Conservation (phyloP, 2,113 vertebrate genomes). For the Suncus etruscus region DNA sequence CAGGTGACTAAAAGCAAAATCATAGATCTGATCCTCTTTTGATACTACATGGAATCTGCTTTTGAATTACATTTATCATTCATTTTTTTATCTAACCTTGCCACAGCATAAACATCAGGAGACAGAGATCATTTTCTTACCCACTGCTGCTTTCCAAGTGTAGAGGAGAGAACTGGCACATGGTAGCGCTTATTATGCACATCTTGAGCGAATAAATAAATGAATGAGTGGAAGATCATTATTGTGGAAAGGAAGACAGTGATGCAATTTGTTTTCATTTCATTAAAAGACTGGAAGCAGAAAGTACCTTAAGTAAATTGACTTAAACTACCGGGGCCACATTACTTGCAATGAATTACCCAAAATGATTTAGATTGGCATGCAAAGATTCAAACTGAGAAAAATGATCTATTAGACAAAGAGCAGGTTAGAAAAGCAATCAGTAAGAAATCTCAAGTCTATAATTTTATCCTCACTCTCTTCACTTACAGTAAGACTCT, state of each 20-base stretch:
- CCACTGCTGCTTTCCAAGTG: neutral
- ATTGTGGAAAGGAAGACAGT: constrained; percentile 16
- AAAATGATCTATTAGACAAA: neutral
- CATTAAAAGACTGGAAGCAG: constrained; percentile 26
- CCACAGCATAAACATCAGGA: neutral
- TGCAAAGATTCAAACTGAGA: constrained; percentile 24
- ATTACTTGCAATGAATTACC: neutral
- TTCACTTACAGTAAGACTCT: neutral
- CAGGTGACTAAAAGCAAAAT: constrained; percentile 1
- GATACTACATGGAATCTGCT: neutral
- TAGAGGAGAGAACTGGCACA: neutral
- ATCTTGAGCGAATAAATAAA: constrained; percentile 16
- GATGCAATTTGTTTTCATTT: constrained; percentile 46
- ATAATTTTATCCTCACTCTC: neutral
- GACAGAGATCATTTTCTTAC: neutral
- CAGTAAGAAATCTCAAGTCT: neutral
- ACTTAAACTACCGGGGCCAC: constrained; percentile 23
- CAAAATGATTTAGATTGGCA: neutral
- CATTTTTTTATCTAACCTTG: constrained; percentile 24
- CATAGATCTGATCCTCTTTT: neutral
- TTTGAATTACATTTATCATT: constrained; percentile 31
- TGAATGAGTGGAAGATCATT: neutral
- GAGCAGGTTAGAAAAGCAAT: neutral
- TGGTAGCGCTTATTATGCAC: neutral
- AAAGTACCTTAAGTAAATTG: constrained; percentile 8